These are phyloP conservation scores for Zygaena filipendulae DNA, from an alignment of 2,888 invertebrate genomes.

Conservation along the genomic window DNA sequence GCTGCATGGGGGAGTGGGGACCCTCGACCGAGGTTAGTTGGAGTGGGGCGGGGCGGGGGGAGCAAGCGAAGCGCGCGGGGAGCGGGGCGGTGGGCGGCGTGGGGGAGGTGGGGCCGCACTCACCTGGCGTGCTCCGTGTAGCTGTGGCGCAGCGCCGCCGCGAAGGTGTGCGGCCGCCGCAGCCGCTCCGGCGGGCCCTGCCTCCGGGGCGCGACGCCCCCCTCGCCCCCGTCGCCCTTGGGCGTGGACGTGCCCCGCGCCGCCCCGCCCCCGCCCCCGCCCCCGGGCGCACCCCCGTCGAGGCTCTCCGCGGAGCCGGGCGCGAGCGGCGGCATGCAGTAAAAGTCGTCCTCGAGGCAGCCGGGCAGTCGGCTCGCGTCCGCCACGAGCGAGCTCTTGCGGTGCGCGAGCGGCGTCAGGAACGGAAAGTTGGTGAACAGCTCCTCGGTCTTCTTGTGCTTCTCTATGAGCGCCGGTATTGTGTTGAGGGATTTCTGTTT, in stretches of 20 bases:
- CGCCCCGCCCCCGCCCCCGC: no score
- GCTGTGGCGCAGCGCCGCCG: slow-evolving; percentile 37
- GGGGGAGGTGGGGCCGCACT: slow-evolving; percentile 22
- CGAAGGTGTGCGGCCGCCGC: slow-evolving; percentile 19
- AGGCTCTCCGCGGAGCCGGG: slow-evolving; percentile 19
- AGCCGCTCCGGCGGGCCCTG: slow-evolving; percentile 13
- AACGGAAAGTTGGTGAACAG: slow-evolving; percentile 68
- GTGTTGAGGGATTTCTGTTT: slow-evolving; percentile 62
- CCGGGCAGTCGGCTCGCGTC: slow-evolving; percentile 43
- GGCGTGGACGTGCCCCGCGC: slow-evolving; percentile 1
- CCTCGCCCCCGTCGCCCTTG: slow-evolving; percentile 12
- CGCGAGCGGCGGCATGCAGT: slow-evolving; percentile 48
- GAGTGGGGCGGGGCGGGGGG: slow-evolving; percentile 6
- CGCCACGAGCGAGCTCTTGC: slow-evolving; percentile 51
- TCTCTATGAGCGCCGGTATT: slow-evolving; percentile 47
- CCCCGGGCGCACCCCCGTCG: no score
- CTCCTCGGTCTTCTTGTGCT: slow-evolving; percentile 40
- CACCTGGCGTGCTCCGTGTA: slow-evolving; percentile 46
- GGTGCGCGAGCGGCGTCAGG: slow-evolving; percentile 67
- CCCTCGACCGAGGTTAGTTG: slow-evolving; percentile 5
- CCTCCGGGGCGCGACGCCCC: background rate
- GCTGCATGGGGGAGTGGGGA: slow-evolving; percentile 11
- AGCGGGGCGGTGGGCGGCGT: slow-evolving; percentile 1
- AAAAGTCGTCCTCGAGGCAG: slow-evolving; percentile 58
- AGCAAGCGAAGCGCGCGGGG: slow-evolving; percentile 13